Evolutionary conservation across 2,888 invertebrate genomes (phyloP), one percentile per base, ranked within the genome.

Genomic region (Neoitamus cyanurus): DNA sequence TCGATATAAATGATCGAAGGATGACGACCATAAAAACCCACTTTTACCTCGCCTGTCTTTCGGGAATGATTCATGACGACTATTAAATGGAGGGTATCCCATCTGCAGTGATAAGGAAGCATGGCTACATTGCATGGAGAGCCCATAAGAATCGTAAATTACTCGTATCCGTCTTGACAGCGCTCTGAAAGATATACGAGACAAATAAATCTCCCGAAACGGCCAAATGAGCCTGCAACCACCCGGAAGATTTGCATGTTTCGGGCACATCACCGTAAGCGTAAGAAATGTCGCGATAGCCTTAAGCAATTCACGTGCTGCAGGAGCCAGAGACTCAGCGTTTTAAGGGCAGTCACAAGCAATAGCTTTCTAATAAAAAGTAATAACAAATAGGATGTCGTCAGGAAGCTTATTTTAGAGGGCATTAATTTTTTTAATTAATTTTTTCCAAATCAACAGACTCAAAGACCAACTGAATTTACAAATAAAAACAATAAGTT

Each of bases 151-250:
- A 58, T 58, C 58, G 58, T 58, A 58, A 58, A 58, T 58, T 58
- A 58, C 58, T 20, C 15, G 25, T 25, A 58, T 58, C 58, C 58
- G 58, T 58, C 58, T 58, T 58, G 58, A 25, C 58, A 58, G 58
- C 48, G 48, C 58, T 58, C 25, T 58, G 58, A 58, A 58, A 58
- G 58, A 58, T 58, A 58, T 58, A 58, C 58, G 58, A 58, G 58
- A 20, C 58, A 20, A 58, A 58, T 58, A 58, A 58, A 58, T 58
- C 58, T 58, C 20, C 11, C 20, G 20, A 58, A 58, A 58, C 25
- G 9, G 20, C 25, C 58, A 58, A 58, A 58, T 25, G 58, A 25
- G 58, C 20, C 58, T 58, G 58, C 58, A 42, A 42, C 42, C 15
- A 5, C 1, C 42, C 15, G 25, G 58, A 58, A 58, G 58, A 58